phyloP scores from a whole-genome alignment of 2,113 vertebrate species.

The Glaucidium brasilianum region DNA sequence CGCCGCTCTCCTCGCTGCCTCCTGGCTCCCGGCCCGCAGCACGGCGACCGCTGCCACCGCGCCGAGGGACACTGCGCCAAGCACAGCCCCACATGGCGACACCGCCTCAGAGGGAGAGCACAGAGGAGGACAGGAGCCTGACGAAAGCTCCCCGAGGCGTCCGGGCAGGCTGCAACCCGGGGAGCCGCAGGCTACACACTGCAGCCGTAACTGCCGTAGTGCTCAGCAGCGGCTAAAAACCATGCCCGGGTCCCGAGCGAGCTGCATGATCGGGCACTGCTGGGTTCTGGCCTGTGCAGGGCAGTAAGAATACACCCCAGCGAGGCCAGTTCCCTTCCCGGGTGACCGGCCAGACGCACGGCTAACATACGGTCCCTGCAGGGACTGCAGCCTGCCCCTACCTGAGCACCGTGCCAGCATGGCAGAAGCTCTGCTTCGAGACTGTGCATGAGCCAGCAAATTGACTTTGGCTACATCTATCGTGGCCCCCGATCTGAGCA shows the following conservation, averaged over 20 bases:
- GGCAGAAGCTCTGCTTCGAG: rapidly evolving
- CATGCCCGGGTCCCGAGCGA: rapidly evolving
- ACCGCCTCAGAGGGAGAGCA: background rate
- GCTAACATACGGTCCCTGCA: background rate
- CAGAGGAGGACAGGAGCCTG: background rate
- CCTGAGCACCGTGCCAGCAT: background rate
- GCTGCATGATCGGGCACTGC: rapidly evolving
- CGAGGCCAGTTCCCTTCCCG: background rate
- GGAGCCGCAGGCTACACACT: rapidly evolving
- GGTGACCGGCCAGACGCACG: rapidly evolving
- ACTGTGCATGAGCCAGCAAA: background rate
- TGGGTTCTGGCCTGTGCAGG: background rate
- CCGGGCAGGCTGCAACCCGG: background rate
- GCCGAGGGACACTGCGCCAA: background rate
- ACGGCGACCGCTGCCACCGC: background rate
- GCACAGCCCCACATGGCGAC: background rate
- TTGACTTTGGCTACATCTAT: background rate
- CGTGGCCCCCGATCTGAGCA: rapidly evolving
- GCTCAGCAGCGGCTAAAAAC: background rate
- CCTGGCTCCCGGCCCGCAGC: background rate
- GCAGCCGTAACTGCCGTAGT: rapidly evolving
- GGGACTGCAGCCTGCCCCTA: background rate
- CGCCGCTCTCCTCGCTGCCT: background rate
- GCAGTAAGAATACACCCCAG: rapidly evolving
- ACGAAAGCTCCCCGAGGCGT: background rate